Base-by-base conservation (phyloP, 2,888 invertebrate species). In the Eretmocerus hayati region DNA sequence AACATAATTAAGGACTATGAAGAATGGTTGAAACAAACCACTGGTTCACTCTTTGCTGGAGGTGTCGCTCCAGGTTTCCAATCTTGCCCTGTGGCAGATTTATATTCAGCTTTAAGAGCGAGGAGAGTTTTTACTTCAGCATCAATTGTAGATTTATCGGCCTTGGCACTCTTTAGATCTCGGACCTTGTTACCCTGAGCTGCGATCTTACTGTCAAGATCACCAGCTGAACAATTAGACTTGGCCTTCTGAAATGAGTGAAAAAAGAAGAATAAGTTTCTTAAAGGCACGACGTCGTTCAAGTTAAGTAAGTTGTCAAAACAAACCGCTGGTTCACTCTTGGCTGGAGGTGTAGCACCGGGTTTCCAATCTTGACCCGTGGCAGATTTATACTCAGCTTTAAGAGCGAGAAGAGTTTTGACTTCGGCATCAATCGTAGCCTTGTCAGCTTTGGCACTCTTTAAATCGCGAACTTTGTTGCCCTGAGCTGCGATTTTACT, bases 31-130 rank as follows among this genome's bases (percentile, higher is more conserved):
- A n/a, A n/a, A n/a, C n/a, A 50, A 31, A 33, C 42, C 22, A 13
- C 4, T 36, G 36, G 9, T 6, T 13, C 15, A 42, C 20, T 11
- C n/a, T 31, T 26, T 26, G 33, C n/a, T 6, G 52, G 21, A 15
- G 49, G 39, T 15, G 42, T 44, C 22, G 45, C 52, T 16, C 46
- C 48, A 71, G 55, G 46, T 67, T 68, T 66, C 72, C 67, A 79
- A 3, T 76, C 75, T 0, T 72, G 60, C 1, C 85, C 85, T 0
- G 82, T 81, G 52, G 74, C 72, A 13, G 72, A 61, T 61, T 84
- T 82, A 65, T 80, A 86, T 46, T 80, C 73, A 0, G 73, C 71
- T 62, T 86, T 87, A 2, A 72, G 63, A 13, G 65, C 62, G 21
- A 82, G 62, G 11, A 85, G 69, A 21, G 58, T 58, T 58, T 80